These are phyloP conservation scores for Torymus texanus DNA, from an alignment of 2,888 invertebrate species.

Conservation along the genomic window DNA sequence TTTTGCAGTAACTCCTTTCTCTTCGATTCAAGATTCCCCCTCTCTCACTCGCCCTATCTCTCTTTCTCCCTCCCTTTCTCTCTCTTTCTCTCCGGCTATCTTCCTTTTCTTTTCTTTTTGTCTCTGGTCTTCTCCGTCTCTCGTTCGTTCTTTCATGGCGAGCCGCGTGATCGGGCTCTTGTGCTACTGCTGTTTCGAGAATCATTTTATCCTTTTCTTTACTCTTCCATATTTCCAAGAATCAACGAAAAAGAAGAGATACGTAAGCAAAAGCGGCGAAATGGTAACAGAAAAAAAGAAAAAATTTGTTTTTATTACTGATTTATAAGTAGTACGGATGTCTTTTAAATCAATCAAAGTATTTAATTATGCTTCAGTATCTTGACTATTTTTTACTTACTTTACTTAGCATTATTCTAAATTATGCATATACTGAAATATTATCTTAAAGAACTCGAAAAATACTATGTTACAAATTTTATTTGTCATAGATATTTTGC, in stretches of 20 bases:
- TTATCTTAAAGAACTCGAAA: too few species aligned
- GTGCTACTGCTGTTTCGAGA: conserved; percentile 32
- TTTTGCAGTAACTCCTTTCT: conserved; percentile 19
- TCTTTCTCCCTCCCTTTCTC: conserved; percentile 16
- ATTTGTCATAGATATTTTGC: too few species aligned
- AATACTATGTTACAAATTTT: too few species aligned
- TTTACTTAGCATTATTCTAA: too few species aligned
- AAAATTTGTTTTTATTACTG: conserved; percentile 48
- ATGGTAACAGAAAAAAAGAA: conserved; percentile 23
- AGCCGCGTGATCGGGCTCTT: conserved; percentile 28
- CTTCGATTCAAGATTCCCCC: conserved; percentile 32
- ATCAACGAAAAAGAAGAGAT: conserved; percentile 5
- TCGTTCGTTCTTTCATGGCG: conserved; percentile 37
- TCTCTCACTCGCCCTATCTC: conserved; percentile 13
- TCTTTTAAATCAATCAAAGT: conserved; percentile 32
- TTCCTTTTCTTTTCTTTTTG: conserved; percentile 32
- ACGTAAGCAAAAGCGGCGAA: conserved; percentile 36
- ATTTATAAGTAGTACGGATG: conserved; percentile 34
- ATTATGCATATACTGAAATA: too few species aligned
- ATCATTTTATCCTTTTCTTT: conserved; percentile 46
- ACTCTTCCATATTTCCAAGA: conserved; percentile 37
- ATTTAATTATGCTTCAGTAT: conserved; percentile 28
- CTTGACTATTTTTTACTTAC: too few species aligned
- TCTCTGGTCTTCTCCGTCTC: conserved; percentile 31
- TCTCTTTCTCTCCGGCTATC: conserved; percentile 10